Percentiles rank a stretch among this genome's conserved stretches.
Conservation (phyloP, 2,113 vertebrate species). For the Acanthisitta chloris region DNA sequence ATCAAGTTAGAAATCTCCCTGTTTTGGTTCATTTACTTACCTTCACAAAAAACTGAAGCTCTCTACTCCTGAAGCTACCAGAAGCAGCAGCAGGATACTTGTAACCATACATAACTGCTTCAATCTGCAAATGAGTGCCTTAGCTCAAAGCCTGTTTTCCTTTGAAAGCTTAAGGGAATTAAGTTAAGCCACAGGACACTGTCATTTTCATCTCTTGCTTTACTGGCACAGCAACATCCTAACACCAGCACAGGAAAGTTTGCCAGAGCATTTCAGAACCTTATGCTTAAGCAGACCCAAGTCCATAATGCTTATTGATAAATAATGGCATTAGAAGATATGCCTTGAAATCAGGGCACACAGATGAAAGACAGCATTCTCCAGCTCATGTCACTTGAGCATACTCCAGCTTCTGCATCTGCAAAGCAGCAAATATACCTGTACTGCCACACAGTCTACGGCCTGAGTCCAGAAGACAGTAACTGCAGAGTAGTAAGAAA, state of each 20-base stretch:
- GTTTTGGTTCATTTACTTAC: background rate
- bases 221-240: background rate
- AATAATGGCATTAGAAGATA: background rate
- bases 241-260: background rate
- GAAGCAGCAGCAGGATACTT: background rate
- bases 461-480: background rate
- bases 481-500: background rate
- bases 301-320: background rate
- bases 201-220: background rate
- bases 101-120: background rate
- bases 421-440: background rate
- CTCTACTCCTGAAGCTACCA: background rate
- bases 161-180: background rate
- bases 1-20: background rate
- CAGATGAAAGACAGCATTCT: background rate
- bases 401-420: background rate
- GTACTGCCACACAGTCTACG: accelerated
- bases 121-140: background rate
- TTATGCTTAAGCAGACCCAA: accelerated
- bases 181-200: background rate
- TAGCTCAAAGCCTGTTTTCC: background rate
- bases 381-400: background rate
- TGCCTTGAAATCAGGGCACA: background rate
- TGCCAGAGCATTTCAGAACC: background rate
- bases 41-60: background rate